Percentiles rank a stretch among this genome's conserved stretches.
Evolutionary conservation across 2,113 vertebrate genomes (phyloP).

Genomic region (Gobiocypris rarus): DNA sequence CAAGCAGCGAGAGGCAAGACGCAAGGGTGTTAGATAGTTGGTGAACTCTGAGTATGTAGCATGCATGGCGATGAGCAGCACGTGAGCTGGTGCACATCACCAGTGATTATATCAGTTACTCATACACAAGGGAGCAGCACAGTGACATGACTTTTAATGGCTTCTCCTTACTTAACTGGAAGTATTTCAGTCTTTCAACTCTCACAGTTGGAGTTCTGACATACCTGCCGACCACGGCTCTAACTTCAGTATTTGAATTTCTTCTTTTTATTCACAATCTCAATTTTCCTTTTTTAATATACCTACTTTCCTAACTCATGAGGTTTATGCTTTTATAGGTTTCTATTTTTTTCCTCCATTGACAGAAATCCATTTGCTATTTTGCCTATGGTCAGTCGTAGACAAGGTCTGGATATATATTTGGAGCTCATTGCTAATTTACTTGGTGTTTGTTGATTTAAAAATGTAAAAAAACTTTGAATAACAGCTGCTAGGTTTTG

Average conservation of each 20-base stretch:
- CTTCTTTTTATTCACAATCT: slow-evolving; percentile 9
- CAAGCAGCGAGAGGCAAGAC: slow-evolving; percentile 9
- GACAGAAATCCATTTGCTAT: neutral
- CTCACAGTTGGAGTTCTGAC: slow-evolving; percentile 14
- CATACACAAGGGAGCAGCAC: neutral
- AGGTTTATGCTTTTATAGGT: neutral
- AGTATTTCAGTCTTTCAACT: slow-evolving; percentile 35
- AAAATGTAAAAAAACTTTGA: neutral
- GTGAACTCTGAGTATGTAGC: slow-evolving; percentile 33
- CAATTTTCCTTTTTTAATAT: slow-evolving; percentile 29
- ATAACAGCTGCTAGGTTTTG: neutral
- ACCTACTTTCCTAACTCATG: neutral
- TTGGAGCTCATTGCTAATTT: neutral
- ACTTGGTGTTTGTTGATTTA: neutral
- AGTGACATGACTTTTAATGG: slow-evolving; percentile 35
- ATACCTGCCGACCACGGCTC: slow-evolving; percentile 25
- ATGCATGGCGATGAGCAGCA: slow-evolving; percentile 29
- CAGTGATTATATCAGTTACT: slow-evolving; percentile 32
- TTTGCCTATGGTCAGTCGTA: neutral
- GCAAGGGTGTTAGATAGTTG: slow-evolving; percentile 12
- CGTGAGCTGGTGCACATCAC: neutral
- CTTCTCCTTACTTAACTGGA: slow-evolving; percentile 26
- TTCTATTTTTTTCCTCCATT: neutral
- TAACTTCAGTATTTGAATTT: slow-evolving; percentile 6
- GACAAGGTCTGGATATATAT: neutral